phyloP scores from a whole-genome alignment of 2,797 vertebrate species.

The Pachyuromys duprasi region DNA sequence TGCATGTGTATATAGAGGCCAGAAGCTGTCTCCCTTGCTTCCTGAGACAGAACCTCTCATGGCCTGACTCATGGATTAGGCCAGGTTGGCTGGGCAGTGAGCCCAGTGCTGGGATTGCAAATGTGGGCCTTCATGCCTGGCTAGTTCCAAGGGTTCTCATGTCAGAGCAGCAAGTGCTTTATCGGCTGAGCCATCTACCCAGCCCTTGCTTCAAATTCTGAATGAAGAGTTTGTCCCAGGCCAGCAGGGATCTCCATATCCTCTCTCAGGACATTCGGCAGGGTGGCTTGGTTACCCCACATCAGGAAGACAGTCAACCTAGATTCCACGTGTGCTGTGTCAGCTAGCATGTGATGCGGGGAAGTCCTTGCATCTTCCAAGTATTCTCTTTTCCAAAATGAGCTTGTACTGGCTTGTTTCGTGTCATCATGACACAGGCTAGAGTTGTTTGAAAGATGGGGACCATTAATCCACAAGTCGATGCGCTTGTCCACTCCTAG shows the following conservation, averaged over 20 bases:
- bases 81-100: not conserved
- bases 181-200: not conserved
- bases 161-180: not conserved
- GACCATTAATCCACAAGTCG: too few species aligned
- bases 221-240: not conserved
- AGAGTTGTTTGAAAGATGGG: not conserved
- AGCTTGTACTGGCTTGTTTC: not conserved
- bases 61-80: not conserved
- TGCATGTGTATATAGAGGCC: not conserved
- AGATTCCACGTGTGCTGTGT: not conserved
- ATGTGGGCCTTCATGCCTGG: not conserved
- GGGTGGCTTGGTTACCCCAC: too few species aligned
- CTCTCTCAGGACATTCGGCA: too few species aligned
- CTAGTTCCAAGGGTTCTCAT: not conserved
- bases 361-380: not conserved
- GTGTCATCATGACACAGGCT: not conserved
- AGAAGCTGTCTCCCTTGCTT: not conserved
- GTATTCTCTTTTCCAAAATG: not conserved
- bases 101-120: not conserved
- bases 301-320: not conserved
- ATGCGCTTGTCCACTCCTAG: too few species aligned
- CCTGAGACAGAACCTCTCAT: not conserved
- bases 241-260: not conserved
- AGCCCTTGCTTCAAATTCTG: not conserved
- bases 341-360: not conserved